Percentiles rank a stretch among this genome's conserved stretches.
Evolutionary conservation across 37 sponge, comb jelly and placozoan species (phyloP).

Genomic region (Bolinopsis microptera): DNA sequence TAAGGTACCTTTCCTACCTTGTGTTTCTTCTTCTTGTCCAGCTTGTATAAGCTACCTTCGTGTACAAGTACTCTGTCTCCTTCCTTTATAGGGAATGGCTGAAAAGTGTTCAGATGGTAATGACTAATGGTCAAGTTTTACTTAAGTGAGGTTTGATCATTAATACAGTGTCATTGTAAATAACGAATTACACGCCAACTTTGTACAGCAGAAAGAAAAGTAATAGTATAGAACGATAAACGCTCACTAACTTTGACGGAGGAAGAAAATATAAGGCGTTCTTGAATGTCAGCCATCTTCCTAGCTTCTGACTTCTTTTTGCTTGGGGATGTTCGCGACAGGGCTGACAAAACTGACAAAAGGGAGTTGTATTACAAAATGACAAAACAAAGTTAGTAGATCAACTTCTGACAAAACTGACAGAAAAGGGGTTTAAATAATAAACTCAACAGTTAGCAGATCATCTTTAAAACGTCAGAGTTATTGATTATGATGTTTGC

Average conservation of each 20-base stretch:
- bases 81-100: conserved; percentile 64
- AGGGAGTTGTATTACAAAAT: not conserved
- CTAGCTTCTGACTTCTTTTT: conserved; percentile 61
- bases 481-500: no score
- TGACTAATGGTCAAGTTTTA: no score
- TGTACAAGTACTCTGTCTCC: conserved; percentile 53
- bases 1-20: no score
- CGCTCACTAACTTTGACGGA: conserved; percentile 58
- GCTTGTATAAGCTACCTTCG: conserved; percentile 57
- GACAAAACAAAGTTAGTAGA: not conserved
- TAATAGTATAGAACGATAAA: no score
- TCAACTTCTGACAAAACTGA: no score
- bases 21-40: conserved; percentile 65
- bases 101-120: not conserved
- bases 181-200: no score
- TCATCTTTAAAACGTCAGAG: no score
- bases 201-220: no score
- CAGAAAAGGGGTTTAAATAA: no score
- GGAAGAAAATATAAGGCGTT: conserved; percentile 43
- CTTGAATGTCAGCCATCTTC: conserved; percentile 61
- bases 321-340: conserved; percentile 46
- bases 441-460: no score
- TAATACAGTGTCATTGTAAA: no score
- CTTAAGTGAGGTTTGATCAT: no score
- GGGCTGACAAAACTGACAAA: conserved; percentile 46